phyloP scores from a whole-genome alignment of 37 sponge, comb jelly and placozoan genomes.

The Mnemiopsis leidyi region DNA sequence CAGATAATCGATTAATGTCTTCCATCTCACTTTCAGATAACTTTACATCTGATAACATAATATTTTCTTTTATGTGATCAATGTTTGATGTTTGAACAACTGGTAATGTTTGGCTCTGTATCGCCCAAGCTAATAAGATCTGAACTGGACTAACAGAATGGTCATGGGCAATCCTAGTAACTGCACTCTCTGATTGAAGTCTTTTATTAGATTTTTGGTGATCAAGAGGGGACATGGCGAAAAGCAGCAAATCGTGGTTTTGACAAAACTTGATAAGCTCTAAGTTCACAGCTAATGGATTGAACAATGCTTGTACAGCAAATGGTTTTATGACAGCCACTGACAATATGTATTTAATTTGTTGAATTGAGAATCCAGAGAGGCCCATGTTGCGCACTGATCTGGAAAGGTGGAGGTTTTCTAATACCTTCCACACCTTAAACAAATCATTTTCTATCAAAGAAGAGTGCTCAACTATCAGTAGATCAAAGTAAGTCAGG shows the following conservation, averaged over 20 bases:
- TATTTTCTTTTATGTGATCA: not conserved
- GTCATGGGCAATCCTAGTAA: not conserved
- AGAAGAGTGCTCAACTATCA: not conserved
- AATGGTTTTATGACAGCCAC: not conserved
- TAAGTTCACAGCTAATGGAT: not conserved
- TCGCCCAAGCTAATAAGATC: not conserved
- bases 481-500: not conserved
- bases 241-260: not conserved
- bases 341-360: not conserved
- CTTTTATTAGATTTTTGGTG: not conserved
- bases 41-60: not conserved
- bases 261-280: not conserved
- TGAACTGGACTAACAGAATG: not conserved
- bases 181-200: not conserved
- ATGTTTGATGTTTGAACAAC: not conserved
- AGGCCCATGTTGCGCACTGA: not conserved
- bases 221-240: not conserved
- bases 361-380: not conserved
- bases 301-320: not conserved
- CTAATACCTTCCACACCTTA: not conserved
- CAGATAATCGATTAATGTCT: not conserved
- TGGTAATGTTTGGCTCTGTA: conserved; percentile 5
- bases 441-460: not conserved
- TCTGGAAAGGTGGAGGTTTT: not conserved
- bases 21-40: not conserved